Conservation (phyloP, 2,113 vertebrate genomes). For the Calcarius ornatus region DNA sequence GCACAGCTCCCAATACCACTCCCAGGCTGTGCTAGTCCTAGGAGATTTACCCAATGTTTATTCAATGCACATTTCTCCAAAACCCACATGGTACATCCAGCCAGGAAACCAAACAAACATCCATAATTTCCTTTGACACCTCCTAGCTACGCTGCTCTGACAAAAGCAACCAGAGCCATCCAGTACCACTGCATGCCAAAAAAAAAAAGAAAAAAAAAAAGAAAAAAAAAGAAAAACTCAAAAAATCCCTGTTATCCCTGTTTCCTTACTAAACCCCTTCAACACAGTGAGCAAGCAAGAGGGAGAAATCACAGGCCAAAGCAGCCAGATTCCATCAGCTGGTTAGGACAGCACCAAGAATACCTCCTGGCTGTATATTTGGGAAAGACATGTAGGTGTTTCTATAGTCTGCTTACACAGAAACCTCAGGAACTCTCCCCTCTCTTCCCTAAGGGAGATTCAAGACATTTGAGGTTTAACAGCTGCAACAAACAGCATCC, state of each 20-base stretch:
- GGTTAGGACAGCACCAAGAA: neutral
- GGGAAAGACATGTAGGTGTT: neutral
- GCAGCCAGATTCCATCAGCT: neutral
- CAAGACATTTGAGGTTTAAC: slow-evolving; percentile 52
- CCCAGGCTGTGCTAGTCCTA: neutral
- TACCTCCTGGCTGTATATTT: neutral
- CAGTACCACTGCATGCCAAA: neutral
- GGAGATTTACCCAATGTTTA: slow-evolving; percentile 44
- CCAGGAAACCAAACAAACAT: slow-evolving; percentile 42
- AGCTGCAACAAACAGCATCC: slow-evolving; percentile 52
- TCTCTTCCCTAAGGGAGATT: slow-evolving; percentile 39
- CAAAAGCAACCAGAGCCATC: slow-evolving; percentile 15
- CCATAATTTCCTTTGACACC: slow-evolving; percentile 53
- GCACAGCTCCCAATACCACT: neutral
- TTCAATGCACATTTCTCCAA: slow-evolving; percentile 45
- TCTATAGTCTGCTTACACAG: neutral
- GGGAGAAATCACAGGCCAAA: neutral
- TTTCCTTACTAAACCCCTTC: neutral
- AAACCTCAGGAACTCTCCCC: slow-evolving; percentile 32
- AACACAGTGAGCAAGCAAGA: accelerated
- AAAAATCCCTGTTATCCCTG: neutral
- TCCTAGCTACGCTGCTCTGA: neutral
- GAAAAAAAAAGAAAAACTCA: neutral
- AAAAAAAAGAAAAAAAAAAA: neutral
- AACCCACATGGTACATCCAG: neutral